These are phyloP conservation scores for Cynodonichthys magdalenae DNA, from an alignment of 2,797 vertebrate genomes.

Conservation along the genomic window DNA sequence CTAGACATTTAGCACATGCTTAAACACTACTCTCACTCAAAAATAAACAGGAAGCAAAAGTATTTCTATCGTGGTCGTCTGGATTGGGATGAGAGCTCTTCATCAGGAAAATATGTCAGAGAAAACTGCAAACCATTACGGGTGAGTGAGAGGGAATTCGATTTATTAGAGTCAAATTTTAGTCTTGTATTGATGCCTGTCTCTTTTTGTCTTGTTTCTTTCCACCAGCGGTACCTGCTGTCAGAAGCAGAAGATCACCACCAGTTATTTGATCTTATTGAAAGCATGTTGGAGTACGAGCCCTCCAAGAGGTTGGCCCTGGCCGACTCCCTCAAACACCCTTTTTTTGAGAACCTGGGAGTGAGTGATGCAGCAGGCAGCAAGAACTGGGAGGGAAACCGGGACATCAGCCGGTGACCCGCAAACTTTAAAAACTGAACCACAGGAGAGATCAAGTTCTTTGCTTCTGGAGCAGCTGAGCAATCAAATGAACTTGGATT, in stretches of 20 bases:
- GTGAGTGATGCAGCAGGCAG: slow-evolving; percentile 65
- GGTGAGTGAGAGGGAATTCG: slow-evolving; percentile 76
- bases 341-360: slow-evolving; percentile 84
- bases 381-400: slow-evolving; percentile 92
- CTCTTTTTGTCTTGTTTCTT: not conserved
- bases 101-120: slow-evolving; percentile 93
- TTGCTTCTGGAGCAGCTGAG: slow-evolving; percentile 47
- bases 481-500: slow-evolving; percentile 27
- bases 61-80: slow-evolving; percentile 96
- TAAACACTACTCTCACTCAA: not conserved
- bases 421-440: slow-evolving; percentile 46
- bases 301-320: slow-evolving; percentile 89
- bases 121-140: slow-evolving; percentile 97
- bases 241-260: slow-evolving; percentile 95
- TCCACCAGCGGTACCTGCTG: slow-evolving; percentile 89
- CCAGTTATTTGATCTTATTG: slow-evolving; percentile 95
- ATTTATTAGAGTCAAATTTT: not conserved
- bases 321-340: slow-evolving; percentile 89
- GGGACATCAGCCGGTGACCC: slow-evolving; percentile 98
- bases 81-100: slow-evolving; percentile 97
- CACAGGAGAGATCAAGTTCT: slow-evolving; percentile 38
- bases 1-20: no score
- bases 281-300: slow-evolving; percentile 97
- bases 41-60: slow-evolving; percentile 91
- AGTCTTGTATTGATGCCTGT: not conserved